Percentiles rank a stretch among this genome's conserved stretches.
Conservation (phyloP, 2,113 vertebrate species). For the Panurus biarmicus region DNA sequence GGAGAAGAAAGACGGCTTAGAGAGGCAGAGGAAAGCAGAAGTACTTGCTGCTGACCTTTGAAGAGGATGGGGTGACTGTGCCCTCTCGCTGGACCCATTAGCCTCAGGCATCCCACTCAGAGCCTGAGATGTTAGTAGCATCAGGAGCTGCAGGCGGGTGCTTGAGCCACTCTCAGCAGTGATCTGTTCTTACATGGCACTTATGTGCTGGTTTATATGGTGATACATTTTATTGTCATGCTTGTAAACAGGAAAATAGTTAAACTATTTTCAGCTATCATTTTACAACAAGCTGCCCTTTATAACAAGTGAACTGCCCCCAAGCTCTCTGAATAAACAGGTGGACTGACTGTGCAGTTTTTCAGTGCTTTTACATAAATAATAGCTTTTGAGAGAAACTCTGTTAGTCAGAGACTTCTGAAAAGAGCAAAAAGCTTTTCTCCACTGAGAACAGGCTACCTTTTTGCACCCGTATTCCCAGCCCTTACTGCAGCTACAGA, state of each 20-base stretch:
- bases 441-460: background rate
- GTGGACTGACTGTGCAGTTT: background rate
- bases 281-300: background rate
- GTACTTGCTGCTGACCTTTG: background rate
- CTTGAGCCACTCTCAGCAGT: background rate
- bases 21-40: background rate
- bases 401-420: background rate
- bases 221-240: background rate
- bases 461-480: background rate
- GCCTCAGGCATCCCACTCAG: background rate
- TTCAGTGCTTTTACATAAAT: background rate
- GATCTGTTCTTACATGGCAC: background rate
- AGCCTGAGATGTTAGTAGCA: background rate
- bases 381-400: background rate
- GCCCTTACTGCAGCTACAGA: background rate
- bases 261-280: background rate
- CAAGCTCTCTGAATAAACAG: background rate
- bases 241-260: background rate
- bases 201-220: background rate
- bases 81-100: rapidly evolving
- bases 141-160: background rate
- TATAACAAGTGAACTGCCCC: background rate
- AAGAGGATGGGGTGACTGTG: background rate
- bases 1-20: background rate
- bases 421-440: background rate